phyloP scores from a whole-genome alignment of 2,888 invertebrate genomes.

The Sericinus montela region DNA sequence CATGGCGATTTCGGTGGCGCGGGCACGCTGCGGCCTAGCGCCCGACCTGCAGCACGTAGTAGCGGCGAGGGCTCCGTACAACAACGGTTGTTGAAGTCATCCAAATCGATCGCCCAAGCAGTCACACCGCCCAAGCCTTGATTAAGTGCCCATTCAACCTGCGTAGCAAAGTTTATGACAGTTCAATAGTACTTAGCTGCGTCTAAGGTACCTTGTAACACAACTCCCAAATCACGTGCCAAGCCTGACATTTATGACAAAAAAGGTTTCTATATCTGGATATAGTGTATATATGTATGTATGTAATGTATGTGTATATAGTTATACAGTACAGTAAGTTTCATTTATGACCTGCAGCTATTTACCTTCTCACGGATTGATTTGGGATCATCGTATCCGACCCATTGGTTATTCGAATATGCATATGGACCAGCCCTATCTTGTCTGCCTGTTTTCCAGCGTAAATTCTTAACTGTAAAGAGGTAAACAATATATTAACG shows the following conservation, averaged over 20 bases:
- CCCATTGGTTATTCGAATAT: constrained; percentile 90
- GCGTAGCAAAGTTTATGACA: too few relatives aligned
- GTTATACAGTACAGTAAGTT: too few relatives aligned
- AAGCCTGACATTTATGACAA: too few relatives aligned
- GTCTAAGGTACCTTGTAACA: too few relatives aligned
- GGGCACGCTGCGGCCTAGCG: constrained; percentile 81
- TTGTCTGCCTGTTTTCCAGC: constrained; percentile 83
- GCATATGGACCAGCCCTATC: constrained; percentile 87
- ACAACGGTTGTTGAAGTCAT: constrained; percentile 92
- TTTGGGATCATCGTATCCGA: constrained; percentile 90
- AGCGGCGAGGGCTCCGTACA: constrained; percentile 90
- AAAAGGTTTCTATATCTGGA: too few relatives aligned
- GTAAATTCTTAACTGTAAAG: constrained; percentile 79
- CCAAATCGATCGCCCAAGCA: constrained; percentile 93
- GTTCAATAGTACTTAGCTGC: too few relatives aligned
- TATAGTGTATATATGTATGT: too few relatives aligned
- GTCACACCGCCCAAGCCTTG: constrained; percentile 89
- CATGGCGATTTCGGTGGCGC: constrained; percentile 79
- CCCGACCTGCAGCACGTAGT: constrained; percentile 87
- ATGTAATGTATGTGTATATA: too few relatives aligned
- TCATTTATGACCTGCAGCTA: too few relatives aligned
- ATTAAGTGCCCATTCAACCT: constrained; percentile 85
- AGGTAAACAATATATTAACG: background rate
- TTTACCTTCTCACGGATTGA: constrained; percentile 86
- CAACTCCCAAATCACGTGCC: too few relatives aligned